Conservation (phyloP, 2,888 invertebrate genomes). For the Odontocerum albicorne region DNA sequence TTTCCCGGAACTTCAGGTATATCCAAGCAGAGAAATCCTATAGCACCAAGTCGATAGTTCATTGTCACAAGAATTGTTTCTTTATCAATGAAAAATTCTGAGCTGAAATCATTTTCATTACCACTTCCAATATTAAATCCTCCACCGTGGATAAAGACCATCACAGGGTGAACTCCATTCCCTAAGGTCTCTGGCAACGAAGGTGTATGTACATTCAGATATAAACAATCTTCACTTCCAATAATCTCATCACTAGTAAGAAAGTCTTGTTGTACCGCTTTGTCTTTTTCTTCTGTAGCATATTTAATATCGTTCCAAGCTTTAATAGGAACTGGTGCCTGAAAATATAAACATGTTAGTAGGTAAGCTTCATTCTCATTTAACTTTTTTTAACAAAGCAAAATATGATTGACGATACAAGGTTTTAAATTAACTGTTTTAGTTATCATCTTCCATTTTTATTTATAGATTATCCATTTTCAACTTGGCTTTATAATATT, state of each 20-base stretch:
- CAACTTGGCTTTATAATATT: too few species aligned
- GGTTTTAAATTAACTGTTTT: too few species aligned
- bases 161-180: constrained; percentile 15
- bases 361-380: constrained; percentile 41
- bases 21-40: constrained; percentile 37
- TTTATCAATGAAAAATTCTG: constrained; percentile 37
- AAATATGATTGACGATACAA: too few species aligned
- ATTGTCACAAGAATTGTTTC: constrained; percentile 39
- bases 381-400: too few species aligned
- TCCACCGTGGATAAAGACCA: constrained; percentile 40
- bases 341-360: constrained; percentile 21
- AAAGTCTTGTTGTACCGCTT: constrained; percentile 3
- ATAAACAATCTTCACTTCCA: constrained; percentile 39
- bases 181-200: constrained; percentile 1
- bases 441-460: too few species aligned
- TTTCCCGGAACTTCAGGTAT: constrained; percentile 21
- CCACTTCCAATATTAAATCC: constrained; percentile 38
- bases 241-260: not conserved
- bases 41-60: constrained; percentile 39
- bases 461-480: too few species aligned
- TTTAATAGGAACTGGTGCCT: constrained; percentile 40
- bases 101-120: constrained; percentile 15
- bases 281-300: constrained; percentile 44
- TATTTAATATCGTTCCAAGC: constrained; percentile 44
- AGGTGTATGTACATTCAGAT: constrained; percentile 37